phyloP scores from a whole-genome alignment of 2,797 vertebrate genomes.

The Microctenopoma stevenorrisi region DNA sequence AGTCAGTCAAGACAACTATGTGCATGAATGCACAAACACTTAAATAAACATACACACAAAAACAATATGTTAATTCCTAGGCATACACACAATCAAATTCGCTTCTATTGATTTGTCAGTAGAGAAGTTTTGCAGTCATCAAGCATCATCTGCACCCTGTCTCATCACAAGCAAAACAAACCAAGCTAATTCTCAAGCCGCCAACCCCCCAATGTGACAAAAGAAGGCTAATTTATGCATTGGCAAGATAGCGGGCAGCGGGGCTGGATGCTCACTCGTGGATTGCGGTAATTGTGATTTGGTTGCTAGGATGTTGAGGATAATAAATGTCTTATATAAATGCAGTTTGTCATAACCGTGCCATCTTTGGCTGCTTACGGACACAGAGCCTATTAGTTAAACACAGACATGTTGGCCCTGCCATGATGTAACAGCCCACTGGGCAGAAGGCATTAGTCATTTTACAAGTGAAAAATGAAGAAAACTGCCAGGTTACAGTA shows the following conservation, averaged over 20 bases:
- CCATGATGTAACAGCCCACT: constrained; percentile 64
- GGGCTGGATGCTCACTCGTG: constrained; percentile 66
- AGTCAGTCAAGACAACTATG: constrained; percentile 61
- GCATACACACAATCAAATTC: constrained; percentile 22
- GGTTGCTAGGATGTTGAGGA: constrained; percentile 73
- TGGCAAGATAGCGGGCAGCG: constrained; percentile 43
- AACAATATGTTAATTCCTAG: constrained; percentile 19
- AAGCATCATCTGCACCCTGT: constrained; percentile 12
- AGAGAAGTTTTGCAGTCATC: constrained; percentile 55
- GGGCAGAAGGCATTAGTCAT: constrained; percentile 56
- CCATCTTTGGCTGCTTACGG: constrained; percentile 65
- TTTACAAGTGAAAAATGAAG: constrained; percentile 46
- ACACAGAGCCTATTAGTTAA: constrained; percentile 76
- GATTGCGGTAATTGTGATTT: constrained; percentile 74
- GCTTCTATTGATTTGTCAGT: constrained; percentile 54
- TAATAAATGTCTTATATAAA: constrained; percentile 83
- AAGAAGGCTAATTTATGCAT: constrained; percentile 77
- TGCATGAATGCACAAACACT: constrained; percentile 38
- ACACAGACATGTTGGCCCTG: constrained; percentile 53
- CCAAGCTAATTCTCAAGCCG: constrained; percentile 59
- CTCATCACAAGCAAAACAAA: constrained; percentile 63
- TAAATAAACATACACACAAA: constrained; percentile 30
- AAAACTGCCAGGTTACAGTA: constrained; percentile 33
- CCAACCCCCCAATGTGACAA: constrained; percentile 67
- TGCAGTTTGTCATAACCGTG: constrained; percentile 80